Evolutionary conservation across 1,140 invertebrate genomes (phyloP).

Genomic region (Orussus abietinus): DNA sequence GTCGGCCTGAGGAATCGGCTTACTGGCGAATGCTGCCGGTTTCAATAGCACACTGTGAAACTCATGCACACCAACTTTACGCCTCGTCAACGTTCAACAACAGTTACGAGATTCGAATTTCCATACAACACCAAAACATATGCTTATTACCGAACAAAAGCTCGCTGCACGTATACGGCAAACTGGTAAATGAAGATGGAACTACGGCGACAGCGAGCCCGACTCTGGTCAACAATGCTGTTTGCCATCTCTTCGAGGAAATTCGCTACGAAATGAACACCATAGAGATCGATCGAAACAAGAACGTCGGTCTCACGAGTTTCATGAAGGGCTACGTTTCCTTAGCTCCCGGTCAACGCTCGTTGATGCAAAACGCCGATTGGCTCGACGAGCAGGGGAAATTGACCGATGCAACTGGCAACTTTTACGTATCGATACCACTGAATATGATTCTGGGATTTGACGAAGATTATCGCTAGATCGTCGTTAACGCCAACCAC

Average conservation of each 20-base stretch:
- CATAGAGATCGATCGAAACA: slow-evolving; percentile 43
- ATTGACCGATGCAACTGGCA: slow-evolving; percentile 15
- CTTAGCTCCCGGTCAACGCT: slow-evolving; percentile 20
- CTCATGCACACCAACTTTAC: slow-evolving; percentile 38
- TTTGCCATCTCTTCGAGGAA: slow-evolving; percentile 46
- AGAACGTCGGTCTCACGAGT: slow-evolving; percentile 40
- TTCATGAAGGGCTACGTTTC: slow-evolving; percentile 43
- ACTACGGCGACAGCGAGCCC: slow-evolving; percentile 5
- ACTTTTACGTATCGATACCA: slow-evolving; percentile 43
- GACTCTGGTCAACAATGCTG: slow-evolving; percentile 38
- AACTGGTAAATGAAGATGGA: slow-evolving; percentile 21
- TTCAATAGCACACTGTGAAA: slow-evolving; percentile 36
- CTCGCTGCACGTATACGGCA: slow-evolving; percentile 35
- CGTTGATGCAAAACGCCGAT: slow-evolving; percentile 26
- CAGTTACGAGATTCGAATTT: slow-evolving; percentile 41
- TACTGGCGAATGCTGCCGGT: too few species aligned
- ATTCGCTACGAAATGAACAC: slow-evolving; percentile 49
- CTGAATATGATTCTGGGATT: slow-evolving; percentile 43
- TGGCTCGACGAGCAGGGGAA: slow-evolving; percentile 23
- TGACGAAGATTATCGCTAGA: slow-evolving; percentile 49
- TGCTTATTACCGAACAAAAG: slow-evolving; percentile 34
- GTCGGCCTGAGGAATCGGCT: too few species aligned
- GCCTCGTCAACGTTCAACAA: slow-evolving; percentile 31
- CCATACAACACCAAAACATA: slow-evolving; percentile 41
- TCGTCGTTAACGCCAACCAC: slow-evolving; percentile 48